Conservation (phyloP, 1,140 invertebrate species). For the Trichonephila clavipes region DNA sequence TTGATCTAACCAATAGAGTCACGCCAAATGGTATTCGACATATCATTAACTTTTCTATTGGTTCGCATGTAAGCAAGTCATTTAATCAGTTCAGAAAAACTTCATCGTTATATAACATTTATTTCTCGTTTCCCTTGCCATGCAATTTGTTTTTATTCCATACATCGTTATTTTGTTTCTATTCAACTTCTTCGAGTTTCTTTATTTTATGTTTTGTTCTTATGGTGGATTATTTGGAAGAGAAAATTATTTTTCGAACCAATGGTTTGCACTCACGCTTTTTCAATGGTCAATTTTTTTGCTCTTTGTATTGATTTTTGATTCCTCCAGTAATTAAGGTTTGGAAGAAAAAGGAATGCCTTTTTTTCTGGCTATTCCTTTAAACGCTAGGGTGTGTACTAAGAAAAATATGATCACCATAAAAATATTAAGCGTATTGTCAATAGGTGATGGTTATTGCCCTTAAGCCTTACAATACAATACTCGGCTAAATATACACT, state of each 20-base stretch:
- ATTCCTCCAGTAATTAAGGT: not conserved
- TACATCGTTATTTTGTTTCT: not conserved
- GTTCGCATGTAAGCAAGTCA: conserved; percentile 15
- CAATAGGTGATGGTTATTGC: no score
- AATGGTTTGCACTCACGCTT: not conserved
- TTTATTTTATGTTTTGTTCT: not conserved
- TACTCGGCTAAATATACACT: no score
- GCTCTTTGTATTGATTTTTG: not conserved
- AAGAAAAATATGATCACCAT: no score
- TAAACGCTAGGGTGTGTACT: no score
- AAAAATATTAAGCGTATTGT: no score
- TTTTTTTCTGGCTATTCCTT: not conserved
- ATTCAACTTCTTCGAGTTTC: not conserved
- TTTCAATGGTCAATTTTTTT: not conserved
- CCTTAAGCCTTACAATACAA: no score
- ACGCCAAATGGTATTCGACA: conserved; percentile 42
- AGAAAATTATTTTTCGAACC: not conserved
- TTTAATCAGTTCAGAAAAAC: conserved; percentile 23
- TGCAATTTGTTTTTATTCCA: not conserved
- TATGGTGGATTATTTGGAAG: not conserved
- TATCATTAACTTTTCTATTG: conserved; percentile 50
- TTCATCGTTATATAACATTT: conserved; percentile 63
- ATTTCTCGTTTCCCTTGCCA: not conserved
- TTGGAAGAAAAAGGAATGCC: not conserved
- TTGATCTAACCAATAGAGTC: not conserved